Evolutionary conservation across 2,113 vertebrate genomes (phyloP).

Genomic region (Sorex araneus): DNA sequence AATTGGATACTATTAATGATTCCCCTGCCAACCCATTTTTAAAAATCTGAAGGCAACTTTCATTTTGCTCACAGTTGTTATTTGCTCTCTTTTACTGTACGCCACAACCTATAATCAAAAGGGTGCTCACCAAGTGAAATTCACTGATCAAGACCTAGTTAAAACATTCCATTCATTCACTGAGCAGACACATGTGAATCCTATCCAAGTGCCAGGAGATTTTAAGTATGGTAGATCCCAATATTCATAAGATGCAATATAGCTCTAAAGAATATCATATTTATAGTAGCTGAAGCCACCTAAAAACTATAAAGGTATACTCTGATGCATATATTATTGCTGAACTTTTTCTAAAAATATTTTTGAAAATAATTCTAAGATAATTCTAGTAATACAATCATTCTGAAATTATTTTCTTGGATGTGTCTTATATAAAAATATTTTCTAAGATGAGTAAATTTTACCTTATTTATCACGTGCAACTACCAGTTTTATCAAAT

Average conservation of each 20-base stretch:
- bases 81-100: background rate
- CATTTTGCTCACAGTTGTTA: background rate
- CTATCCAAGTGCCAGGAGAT: background rate
- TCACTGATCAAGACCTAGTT: background rate
- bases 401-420: too few species aligned
- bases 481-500: background rate
- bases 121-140: background rate
- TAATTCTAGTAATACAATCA: too few species aligned
- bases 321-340: background rate
- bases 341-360: background rate
- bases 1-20: background rate
- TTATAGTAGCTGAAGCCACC: background rate
- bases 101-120: background rate
- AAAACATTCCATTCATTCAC: background rate
- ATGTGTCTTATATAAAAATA: too few species aligned
- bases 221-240: background rate
- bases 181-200: background rate
- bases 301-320: background rate
- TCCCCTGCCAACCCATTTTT: background rate
- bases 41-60: conserved; percentile 23
- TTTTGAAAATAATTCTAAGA: too few species aligned
- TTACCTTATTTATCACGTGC: background rate
- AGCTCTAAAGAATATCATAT: background rate
- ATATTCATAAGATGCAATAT: background rate
- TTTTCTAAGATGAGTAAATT: background rate